Percentiles rank a stretch among this genome's conserved stretches.
Conservation (phyloP, 2,797 vertebrate genomes). For the Centropyge bicolor region DNA sequence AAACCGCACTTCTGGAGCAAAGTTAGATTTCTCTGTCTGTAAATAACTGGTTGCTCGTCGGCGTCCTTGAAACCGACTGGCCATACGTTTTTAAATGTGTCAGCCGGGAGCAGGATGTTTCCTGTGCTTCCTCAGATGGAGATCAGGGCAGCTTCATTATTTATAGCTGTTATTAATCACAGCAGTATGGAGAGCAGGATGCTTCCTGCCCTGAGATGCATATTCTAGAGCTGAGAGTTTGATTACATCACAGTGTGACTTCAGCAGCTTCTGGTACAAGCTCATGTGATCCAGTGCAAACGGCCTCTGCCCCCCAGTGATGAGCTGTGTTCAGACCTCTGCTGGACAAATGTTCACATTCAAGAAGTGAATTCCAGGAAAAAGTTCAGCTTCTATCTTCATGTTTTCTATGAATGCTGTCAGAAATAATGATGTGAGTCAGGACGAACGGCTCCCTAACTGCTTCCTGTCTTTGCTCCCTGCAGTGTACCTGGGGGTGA, state of each 20-base stretch:
- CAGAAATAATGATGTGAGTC: no score
- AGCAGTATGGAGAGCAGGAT: constrained; percentile 1
- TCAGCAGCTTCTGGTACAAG: no score
- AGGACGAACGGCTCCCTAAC: no score
- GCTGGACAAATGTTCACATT: not conserved
- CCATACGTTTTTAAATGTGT: constrained; percentile 7
- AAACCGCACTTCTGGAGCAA: constrained; percentile 4
- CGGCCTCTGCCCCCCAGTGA: no score
- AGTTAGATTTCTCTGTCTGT: constrained; percentile 38
- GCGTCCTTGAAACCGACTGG: constrained; percentile 30
- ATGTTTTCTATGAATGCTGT: not conserved
- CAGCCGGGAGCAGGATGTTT: constrained; percentile 23
- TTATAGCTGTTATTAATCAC: not conserved
- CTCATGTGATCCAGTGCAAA: no score
- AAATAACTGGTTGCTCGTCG: constrained; percentile 34
- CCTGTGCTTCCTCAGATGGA: constrained; percentile 33
- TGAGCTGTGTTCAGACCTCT: not conserved
- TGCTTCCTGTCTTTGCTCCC: not conserved
- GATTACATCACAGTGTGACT: not conserved
- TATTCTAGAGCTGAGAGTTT: not conserved
- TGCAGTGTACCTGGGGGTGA: constrained; percentile 91
- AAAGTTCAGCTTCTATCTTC: no score
- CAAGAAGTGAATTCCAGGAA: no score
- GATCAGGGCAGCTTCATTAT: constrained; percentile 6
- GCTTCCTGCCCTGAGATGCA: not conserved